These are phyloP conservation scores for Pseudopodoces humilis DNA, from an alignment of 2,113 vertebrate species.

Conservation along the genomic window DNA sequence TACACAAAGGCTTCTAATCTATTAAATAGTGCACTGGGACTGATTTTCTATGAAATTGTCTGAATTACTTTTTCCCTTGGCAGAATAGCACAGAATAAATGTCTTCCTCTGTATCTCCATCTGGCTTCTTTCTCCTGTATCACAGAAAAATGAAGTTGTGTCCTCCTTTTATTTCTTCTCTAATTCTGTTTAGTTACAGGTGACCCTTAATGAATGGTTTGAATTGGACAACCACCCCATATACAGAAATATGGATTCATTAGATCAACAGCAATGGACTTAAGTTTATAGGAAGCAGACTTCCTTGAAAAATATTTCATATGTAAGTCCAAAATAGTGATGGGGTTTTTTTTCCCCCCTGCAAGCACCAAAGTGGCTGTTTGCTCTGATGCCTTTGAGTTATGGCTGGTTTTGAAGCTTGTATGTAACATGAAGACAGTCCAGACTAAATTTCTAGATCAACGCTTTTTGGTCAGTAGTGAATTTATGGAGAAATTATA, in stretches of 20 bases:
- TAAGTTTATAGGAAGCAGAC: background rate
- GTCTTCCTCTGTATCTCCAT: background rate
- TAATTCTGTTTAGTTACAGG: background rate
- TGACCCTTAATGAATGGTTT: background rate
- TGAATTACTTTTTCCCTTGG: background rate
- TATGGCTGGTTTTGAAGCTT: background rate
- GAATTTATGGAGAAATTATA: background rate
- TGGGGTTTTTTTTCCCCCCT: background rate
- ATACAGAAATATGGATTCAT: background rate
- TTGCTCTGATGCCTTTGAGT: background rate
- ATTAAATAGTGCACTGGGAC: conserved; percentile 30
- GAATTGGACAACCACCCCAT: background rate
- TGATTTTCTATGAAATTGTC: conserved; percentile 25
- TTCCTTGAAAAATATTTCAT: background rate
- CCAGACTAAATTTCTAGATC: background rate
- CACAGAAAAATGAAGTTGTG: background rate
- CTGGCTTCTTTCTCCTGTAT: background rate
- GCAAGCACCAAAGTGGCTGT: background rate
- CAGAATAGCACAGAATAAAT: conserved; percentile 8
- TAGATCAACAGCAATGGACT: background rate
- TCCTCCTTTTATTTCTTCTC: background rate
- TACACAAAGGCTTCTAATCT: conserved; percentile 9
- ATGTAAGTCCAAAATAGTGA: background rate
- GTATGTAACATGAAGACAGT: fast-evolving
- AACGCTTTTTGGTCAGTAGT: background rate